Evolutionary conservation across 2,797 vertebrate genomes (phyloP).

Genomic region (Strix occidentalis): DNA sequence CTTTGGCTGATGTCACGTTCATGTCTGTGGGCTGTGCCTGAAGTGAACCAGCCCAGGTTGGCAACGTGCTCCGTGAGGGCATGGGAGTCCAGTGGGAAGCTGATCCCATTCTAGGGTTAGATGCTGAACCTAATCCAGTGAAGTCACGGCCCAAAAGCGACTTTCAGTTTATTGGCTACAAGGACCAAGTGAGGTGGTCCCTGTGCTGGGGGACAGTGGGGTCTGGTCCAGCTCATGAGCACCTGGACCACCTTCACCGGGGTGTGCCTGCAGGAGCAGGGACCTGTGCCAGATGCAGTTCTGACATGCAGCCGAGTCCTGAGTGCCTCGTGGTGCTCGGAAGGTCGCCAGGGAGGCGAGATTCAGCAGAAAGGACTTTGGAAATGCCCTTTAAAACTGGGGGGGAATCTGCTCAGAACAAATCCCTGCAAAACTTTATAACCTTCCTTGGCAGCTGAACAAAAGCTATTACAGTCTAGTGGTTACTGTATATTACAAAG

Average conservation of each 20-base stretch:
- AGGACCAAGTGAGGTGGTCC: background rate
- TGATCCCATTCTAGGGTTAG: background rate
- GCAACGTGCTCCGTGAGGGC: background rate
- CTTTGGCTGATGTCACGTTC: background rate
- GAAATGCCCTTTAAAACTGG: background rate
- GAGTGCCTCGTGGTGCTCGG: background rate
- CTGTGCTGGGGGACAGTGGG: background rate
- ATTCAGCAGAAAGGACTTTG: background rate
- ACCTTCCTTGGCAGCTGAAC: background rate
- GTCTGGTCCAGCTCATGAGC: background rate
- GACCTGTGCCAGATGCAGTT: background rate
- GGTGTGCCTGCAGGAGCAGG: background rate
- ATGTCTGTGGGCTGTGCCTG: rapidly evolving
- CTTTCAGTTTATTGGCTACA: background rate
- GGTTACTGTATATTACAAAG: background rate
- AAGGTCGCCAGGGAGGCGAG: background rate
- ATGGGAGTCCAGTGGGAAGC: background rate
- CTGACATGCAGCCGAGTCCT: rapidly evolving
- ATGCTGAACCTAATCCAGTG: background rate
- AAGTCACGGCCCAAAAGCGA: background rate
- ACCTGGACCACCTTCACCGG: rapidly evolving
- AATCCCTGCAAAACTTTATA: constrained; percentile 13
- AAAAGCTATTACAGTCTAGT: background rate
- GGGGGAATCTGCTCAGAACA: background rate
- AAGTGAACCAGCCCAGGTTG: rapidly evolving